Conservation (phyloP, 2,888 invertebrate species). For the Synergus umbraculus region DNA sequence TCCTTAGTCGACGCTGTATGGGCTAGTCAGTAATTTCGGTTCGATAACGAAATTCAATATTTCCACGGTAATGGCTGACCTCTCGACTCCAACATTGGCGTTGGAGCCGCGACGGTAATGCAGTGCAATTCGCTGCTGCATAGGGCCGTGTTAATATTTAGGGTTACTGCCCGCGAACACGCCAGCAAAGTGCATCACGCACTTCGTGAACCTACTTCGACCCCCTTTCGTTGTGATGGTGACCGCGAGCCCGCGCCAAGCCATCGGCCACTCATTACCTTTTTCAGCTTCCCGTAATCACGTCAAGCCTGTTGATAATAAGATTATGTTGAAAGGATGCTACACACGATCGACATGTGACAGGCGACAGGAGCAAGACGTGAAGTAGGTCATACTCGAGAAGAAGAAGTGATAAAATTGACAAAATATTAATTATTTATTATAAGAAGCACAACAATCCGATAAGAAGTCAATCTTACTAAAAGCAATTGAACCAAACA, state of each 20-base stretch:
- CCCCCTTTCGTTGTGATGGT: slow-evolving; percentile 14
- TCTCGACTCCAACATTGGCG: slow-evolving; percentile 28
- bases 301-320: too few species aligned
- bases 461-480: too few species aligned
- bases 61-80: slow-evolving; percentile 63
- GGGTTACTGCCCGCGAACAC: slow-evolving; percentile 71
- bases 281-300: too few species aligned
- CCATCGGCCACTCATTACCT: too few species aligned
- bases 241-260: background rate
- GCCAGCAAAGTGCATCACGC: slow-evolving; percentile 70
- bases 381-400: too few species aligned
- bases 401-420: too few species aligned
- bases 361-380: too few species aligned
- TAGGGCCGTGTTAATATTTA: slow-evolving; percentile 71
- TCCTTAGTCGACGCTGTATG: slow-evolving; percentile 53
- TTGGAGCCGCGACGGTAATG: slow-evolving; percentile 63
- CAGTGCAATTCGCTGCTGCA: slow-evolving; percentile 64
- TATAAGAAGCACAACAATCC: too few species aligned
- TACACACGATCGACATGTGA: too few species aligned
- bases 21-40: slow-evolving; percentile 63
- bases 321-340: too few species aligned
- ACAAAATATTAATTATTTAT: too few species aligned
- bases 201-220: slow-evolving; percentile 56
- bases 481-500: too few species aligned
- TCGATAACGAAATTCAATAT: slow-evolving; percentile 74